Conservation (phyloP, 2,888 invertebrate species). For the Melipona beecheii region DNA sequence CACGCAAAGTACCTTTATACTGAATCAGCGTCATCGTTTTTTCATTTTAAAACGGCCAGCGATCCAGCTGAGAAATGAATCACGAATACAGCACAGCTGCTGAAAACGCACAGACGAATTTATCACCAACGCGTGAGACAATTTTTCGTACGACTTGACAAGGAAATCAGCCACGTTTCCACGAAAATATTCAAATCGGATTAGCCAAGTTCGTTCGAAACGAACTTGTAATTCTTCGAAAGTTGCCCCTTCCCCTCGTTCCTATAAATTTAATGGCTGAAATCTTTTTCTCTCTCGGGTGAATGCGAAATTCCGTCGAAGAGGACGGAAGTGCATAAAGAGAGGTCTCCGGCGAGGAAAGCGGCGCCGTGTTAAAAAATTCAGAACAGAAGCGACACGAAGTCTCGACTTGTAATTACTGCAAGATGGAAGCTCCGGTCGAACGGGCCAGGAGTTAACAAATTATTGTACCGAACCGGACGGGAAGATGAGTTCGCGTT, state of each 20-base stretch:
- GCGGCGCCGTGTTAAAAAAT: conserved; percentile 1
- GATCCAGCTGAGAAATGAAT: background rate
- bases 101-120: background rate
- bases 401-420: conserved; percentile 7
- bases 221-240: background rate
- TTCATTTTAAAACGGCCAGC: background rate
- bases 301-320: background rate
- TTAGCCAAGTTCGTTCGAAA: background rate
- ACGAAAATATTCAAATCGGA: background rate
- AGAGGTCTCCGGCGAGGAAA: background rate
- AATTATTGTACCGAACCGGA: conserved; percentile 20
- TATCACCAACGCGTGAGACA: background rate
- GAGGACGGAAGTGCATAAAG: background rate
- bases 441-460: conserved; percentile 26
- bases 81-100: background rate
- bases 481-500: conserved; percentile 11
- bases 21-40: too few relatives aligned
- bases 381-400: background rate
- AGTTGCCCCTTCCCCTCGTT: background rate
- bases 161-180: background rate
- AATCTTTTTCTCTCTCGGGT: background rate
- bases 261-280: background rate
- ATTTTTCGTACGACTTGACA: too few relatives aligned
- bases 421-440: conserved; percentile 5
- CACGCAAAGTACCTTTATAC: too few relatives aligned